Base-by-base conservation (phyloP, 2,797 vertebrate genomes). In the Pempheris klunzingeri region DNA sequence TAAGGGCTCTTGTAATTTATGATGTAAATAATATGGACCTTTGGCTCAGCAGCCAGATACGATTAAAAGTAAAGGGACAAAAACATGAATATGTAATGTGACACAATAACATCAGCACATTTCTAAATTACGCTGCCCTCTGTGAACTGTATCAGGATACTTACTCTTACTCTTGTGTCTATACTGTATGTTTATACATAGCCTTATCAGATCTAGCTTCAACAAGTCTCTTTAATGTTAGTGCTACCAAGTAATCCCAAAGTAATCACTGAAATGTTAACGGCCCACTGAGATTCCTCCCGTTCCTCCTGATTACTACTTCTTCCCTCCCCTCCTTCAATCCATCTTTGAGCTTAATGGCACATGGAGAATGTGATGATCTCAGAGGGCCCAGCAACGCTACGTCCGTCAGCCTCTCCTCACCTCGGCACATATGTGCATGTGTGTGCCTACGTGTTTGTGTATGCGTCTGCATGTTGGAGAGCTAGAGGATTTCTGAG, bases 311-410 rank as follows among this genome's bases (percentile, higher is more conserved):
- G 76, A 62, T 88, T 64, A 53, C 71, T 32, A 50, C 65, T 78
- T 68, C 77, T 14, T 72, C 38, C 61, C 54, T 74, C 41, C 70
- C 4, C 54, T 74, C 41, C 70, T 4, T 75, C 67, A 84, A 71
- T 70, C 90, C 84, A 81, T 91, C 89, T 83, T 68, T 52, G 54
- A 77, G 80, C 59, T 78, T 86, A 91, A 90, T 88, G 87, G 82
- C 86, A 91, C 78, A 83, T 65, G 63, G 85, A 89, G 88, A 87
- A 84, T 74, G 85, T 77, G 64, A 57, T 68, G 82, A 85, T 81
- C 88, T 90, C 81, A 74, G 77, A 80, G 87, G 84, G 79, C 83
- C 83, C 84, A 34, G 84, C 80, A 75, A 74, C 82, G 39, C 80
- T 5, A 46, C 44, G 69, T 91, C 86, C 73, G 71, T 90, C 88